A percentile compares a stretch with the other conserved stretches of the same genome.
Conservation (phyloP, 2,797 vertebrate species). For the Cyprinodon diabolis region DNA sequence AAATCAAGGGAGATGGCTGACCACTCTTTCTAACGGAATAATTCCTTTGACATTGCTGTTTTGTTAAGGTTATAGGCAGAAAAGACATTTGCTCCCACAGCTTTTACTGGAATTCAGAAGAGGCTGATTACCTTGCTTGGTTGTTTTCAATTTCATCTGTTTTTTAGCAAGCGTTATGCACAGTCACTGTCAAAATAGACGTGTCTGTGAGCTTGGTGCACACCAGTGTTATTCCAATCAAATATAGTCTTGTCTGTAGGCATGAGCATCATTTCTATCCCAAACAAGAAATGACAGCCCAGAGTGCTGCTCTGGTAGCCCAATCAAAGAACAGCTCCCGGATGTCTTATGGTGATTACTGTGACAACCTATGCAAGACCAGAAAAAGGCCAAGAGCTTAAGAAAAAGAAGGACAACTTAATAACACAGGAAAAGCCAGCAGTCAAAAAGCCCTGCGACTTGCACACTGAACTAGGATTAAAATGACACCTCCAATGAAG, state of each 20-base stretch:
- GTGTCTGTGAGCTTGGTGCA: constrained; percentile 38
- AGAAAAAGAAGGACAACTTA: constrained; percentile 47
- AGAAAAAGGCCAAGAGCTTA: constrained; percentile 41
- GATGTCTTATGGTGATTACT: constrained; percentile 72
- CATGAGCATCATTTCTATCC: constrained; percentile 53
- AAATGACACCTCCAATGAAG: constrained; percentile 22
- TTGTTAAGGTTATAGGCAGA: neutral
- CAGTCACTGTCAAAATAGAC: constrained; percentile 46
- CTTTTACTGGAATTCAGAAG: neutral
- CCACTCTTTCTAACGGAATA: constrained; percentile 13
- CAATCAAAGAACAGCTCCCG: constrained; percentile 69
- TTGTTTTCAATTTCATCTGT: constrained; percentile 32
- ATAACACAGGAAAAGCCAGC: constrained; percentile 39
- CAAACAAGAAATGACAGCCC: constrained; percentile 75
- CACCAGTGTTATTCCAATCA: constrained; percentile 69
- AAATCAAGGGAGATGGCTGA: neutral
- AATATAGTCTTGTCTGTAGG: constrained; percentile 64
- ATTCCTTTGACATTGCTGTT: neutral
- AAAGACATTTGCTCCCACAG: constrained; percentile 1
- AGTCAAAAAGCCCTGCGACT: constrained; percentile 20
- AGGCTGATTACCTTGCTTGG: constrained; percentile 2
- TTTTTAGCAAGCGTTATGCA: constrained; percentile 20
- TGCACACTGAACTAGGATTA: constrained; percentile 21
- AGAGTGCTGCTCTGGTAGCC: constrained; percentile 60
- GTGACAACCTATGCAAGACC: constrained; percentile 37